A percentile compares a stretch with the other conserved stretches of the same genome.
These are phyloP conservation scores for Erythrocercus mccallii DNA, from an alignment of 2,113 vertebrate genomes.

Conservation along the genomic window DNA sequence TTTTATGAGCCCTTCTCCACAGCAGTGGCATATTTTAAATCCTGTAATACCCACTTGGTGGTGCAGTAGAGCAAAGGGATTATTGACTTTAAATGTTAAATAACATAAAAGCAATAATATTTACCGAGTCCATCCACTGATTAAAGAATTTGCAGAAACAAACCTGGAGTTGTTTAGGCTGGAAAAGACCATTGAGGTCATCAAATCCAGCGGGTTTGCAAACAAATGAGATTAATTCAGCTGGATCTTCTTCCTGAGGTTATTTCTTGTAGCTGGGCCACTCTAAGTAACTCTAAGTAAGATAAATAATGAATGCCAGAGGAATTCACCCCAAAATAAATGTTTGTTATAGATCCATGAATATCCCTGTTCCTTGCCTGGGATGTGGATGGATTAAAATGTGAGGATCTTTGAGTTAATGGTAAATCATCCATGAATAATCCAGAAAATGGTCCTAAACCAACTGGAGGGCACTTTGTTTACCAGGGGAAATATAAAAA, in stretches of 20 bases:
- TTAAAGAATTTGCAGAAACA: not conserved
- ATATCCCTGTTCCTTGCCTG: not conserved
- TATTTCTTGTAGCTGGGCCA: not conserved
- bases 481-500: not conserved
- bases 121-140: not conserved
- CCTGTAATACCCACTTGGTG: not conserved
- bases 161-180: not conserved
- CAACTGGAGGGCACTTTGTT: not conserved
- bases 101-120: too few species aligned
- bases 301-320: not conserved
- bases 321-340: not conserved
- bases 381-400: not conserved
- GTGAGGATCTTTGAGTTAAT: not conserved
- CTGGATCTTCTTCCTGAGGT: not conserved
- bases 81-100: not conserved
- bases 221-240: accelerated
- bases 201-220: not conserved
- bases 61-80: not conserved
- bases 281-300: not conserved
- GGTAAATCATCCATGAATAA: not conserved
- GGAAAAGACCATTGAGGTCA: not conserved
- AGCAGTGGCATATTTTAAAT: not conserved
- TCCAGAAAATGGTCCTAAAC: not conserved
- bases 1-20: not conserved
- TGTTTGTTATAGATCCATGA: accelerated